phyloP scores from a whole-genome alignment of 2,797 vertebrate genomes.

The Otus scops region DNA sequence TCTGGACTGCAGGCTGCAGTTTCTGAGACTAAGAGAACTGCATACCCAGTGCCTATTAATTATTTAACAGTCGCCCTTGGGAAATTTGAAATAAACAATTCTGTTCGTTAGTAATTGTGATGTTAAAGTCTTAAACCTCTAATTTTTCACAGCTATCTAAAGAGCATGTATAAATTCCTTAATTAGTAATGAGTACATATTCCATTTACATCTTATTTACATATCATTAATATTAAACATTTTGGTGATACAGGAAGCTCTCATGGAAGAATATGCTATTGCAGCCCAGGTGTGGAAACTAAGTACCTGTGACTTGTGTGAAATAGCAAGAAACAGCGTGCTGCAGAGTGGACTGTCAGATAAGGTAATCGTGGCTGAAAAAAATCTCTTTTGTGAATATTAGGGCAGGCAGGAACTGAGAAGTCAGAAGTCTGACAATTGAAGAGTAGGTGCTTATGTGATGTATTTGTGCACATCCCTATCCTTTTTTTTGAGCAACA shows the following conservation, averaged over 20 bases:
- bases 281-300: conserved; percentile 98
- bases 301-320: conserved; percentile 94
- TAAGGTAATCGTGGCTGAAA: conserved; percentile 78
- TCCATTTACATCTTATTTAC: not conserved
- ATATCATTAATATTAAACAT: not conserved
- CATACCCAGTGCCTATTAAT: not conserved
- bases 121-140: conserved; percentile 8
- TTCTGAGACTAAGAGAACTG: not conserved
- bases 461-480: not conserved
- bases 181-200: not conserved
- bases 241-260: conserved; percentile 83
- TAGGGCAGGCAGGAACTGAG: not conserved
- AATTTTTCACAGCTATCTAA: conserved; percentile 28
- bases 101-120: not conserved
- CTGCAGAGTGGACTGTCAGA: conserved; percentile 93
- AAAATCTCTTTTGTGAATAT: not conserved
- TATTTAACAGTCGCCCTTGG: not conserved
- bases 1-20: not conserved
- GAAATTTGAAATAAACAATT: not conserved
- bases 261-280: conserved; percentile 99
- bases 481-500: not conserved
- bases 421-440: not conserved
- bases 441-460: not conserved
- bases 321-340: conserved; percentile 95
- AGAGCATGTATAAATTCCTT: not conserved